A percentile compares a stretch with the other conserved stretches of the same genome.
These are phyloP conservation scores for Mastigias papua DNA, from an alignment of 30 jellyfish, hydroid and myxozoan species.

Conservation along the genomic window DNA sequence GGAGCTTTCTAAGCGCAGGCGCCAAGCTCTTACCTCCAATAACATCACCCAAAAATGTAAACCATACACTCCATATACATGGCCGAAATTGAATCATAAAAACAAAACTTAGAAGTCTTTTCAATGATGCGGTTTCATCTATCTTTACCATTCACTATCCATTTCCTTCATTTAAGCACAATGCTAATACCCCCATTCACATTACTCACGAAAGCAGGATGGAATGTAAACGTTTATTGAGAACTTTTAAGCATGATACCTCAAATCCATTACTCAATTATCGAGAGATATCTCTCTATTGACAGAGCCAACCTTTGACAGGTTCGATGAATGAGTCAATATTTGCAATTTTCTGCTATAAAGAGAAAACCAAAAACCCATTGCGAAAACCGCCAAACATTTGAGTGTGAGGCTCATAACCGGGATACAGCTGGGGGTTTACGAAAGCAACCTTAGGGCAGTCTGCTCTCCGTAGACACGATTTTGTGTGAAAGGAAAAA, in stretches of 20 bases:
- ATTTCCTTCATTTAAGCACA: slow-evolving; percentile 17
- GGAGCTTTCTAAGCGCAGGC: no score
- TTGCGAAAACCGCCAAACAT: no score
- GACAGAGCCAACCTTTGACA: neutral
- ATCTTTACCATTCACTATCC: neutral
- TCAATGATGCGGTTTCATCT: slow-evolving; percentile 1
- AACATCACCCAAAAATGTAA: no score
- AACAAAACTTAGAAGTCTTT: neutral
- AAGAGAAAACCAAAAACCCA: neutral
- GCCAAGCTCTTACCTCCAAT: no score
- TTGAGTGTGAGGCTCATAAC: no score
- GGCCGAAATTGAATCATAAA: no score
- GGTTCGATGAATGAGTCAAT: neutral
- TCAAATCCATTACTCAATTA: neutral
- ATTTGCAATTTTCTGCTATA: neutral
- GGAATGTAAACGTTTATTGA: slow-evolving; percentile 28
- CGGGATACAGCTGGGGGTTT: no score
- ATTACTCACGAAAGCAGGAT: neutral
- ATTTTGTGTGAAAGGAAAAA: no score
- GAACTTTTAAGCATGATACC: slow-evolving; percentile 8
- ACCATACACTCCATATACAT: no score
- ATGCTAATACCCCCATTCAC: slow-evolving; percentile 11
- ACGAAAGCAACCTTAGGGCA: no score
- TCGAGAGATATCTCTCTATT: neutral
- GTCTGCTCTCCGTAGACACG: no score